Evolutionary conservation across 2,888 invertebrate genomes (phyloP), one percentile per base, ranked within the genome.

Genomic region (Fragum fragum): DNA sequence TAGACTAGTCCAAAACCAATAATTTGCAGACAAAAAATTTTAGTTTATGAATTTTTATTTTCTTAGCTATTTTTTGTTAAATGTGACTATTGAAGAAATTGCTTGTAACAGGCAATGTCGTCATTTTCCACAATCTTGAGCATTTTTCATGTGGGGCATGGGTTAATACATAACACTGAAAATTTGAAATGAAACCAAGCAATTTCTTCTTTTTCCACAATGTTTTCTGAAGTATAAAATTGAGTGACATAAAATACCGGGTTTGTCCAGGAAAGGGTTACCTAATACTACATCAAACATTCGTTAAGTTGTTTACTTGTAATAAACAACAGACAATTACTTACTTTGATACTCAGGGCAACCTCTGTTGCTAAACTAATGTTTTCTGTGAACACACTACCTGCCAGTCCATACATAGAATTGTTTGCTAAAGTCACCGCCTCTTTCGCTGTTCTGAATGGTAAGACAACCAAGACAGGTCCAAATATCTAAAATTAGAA

Each of bases 351-450:
- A 88, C 94, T 94, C 61, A 94, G 90, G 0, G 95, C 94, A 9
- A 96, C 95, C 93, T 96, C 96, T 88, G 96, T 93, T 1, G 95
- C 95, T 28, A 96, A 90, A 47, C 95, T 94, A 55, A 95, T 90
- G 88, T 95, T 95, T 93, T 96, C 96, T 1, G 95, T 95, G 96
- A 96, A 96, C 32, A 96, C 94, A 79, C 96, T 95, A 2, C 95
- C 95, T 16, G 94, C 95, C 11, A 95, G 92, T 6, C 95, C 95
- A 89, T 95, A 95, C 55, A 94, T 93, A 18, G 94, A 94, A 90
- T 95, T 96, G 92, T 96, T 96, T 29, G 95, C 95, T 63, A 96
- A 92, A 47, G 94, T 91, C 1, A 96, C 93, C n/a, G 95, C 95
- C 92, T 96, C 96, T 86, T 95, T 95, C 2, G 95, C 95, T 32